Evolutionary conservation across 2,113 vertebrate species (phyloP).

Genomic region (Nothoprocta pentlandii): DNA sequence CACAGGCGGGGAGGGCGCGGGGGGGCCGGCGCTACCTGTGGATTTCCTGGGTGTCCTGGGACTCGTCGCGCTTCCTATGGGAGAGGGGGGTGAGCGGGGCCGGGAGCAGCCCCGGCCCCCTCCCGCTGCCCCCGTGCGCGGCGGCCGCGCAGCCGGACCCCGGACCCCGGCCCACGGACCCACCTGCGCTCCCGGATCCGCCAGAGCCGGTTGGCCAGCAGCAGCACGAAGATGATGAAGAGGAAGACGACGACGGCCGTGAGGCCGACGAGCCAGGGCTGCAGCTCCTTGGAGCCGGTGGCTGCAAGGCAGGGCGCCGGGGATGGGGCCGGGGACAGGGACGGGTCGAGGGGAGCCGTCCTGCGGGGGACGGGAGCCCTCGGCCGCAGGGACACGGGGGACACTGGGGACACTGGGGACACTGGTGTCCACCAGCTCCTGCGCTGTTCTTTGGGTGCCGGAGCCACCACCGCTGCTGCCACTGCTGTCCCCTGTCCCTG

Average conservation of each 20-base stretch:
- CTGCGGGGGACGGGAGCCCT: not conserved
- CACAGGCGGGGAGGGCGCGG: accelerated
- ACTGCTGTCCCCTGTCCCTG: accelerated
- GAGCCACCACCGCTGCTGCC: not conserved
- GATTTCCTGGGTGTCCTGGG: not conserved
- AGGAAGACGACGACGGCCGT: conserved; percentile 85
- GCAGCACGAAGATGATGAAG: conserved; percentile 81
- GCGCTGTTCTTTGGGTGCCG: not conserved
- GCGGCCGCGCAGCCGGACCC: not conserved
- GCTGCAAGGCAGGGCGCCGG: not conserved
- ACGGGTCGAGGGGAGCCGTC: accelerated
- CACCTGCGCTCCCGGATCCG: conserved; percentile 68
- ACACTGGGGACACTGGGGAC: not conserved
- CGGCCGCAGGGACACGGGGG: not conserved
- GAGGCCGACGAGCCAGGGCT: conserved; percentile 86
- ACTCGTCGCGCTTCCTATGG: not conserved
- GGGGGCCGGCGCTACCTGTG: not conserved
- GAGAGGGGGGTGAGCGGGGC: not conserved
- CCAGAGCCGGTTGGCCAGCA: conserved; percentile 81
- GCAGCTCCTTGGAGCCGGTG: not conserved
- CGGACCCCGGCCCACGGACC: not conserved
- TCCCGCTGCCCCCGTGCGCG: not conserved
- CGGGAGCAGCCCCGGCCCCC: not conserved
- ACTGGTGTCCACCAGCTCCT: not conserved
- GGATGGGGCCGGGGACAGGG: not conserved